phyloP scores from a whole-genome alignment of 2,888 invertebrate genomes.

The Gryllus longicercus region DNA sequence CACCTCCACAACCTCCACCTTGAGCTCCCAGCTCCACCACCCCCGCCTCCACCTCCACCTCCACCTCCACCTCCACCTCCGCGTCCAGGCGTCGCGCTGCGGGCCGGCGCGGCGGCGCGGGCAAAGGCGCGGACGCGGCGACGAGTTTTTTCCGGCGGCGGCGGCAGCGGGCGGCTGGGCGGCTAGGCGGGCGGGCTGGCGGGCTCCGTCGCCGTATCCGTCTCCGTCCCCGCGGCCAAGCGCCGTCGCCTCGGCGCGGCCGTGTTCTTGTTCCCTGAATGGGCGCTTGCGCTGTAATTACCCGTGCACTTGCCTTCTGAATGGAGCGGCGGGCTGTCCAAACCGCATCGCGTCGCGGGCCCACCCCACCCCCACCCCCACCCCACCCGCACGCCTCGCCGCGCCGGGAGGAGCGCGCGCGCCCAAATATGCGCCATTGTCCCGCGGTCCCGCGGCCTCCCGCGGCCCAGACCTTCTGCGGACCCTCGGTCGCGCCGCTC shows the following conservation, averaged over 20 bases:
- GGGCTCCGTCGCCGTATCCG: too few relatives aligned
- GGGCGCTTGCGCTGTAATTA: slow-evolving; percentile 17
- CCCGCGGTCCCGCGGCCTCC: too few relatives aligned
- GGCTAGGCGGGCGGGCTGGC: too few relatives aligned
- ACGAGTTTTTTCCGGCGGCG: background rate
- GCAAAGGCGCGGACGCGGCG: background rate
- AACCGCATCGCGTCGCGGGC: background rate
- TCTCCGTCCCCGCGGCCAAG: too few relatives aligned
- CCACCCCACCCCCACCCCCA: too few relatives aligned
- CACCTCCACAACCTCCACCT: background rate
- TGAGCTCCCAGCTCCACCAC: background rate
- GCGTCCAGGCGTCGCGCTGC: background rate
- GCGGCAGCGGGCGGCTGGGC: background rate
- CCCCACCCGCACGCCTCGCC: too few relatives aligned
- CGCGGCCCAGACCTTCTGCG: too few relatives aligned
- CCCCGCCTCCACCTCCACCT: too few relatives aligned
- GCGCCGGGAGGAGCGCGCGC: too few relatives aligned
- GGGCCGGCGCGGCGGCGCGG: background rate
- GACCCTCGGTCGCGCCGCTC: too few relatives aligned
- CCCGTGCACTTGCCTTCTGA: background rate
- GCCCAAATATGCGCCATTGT: too few relatives aligned
- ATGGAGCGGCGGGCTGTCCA: background rate
- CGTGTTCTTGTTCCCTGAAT: slow-evolving; percentile 1
- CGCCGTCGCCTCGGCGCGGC: background rate
- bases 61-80: background rate